Evolutionary conservation across 2,888 invertebrate species (phyloP).

Genomic region (Thera obeliscata): DNA sequence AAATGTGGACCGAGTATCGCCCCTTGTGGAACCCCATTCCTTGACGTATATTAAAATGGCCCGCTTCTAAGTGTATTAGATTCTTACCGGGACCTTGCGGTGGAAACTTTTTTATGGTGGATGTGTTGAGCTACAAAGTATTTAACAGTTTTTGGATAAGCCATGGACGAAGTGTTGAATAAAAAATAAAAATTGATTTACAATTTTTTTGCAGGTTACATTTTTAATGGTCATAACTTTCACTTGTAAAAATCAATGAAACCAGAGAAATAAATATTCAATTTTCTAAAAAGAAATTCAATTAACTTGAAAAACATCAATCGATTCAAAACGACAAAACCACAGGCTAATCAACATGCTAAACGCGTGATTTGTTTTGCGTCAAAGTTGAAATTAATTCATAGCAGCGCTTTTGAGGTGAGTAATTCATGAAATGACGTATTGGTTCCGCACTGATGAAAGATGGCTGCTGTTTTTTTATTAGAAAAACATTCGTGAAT

Average conservation of each 20-base stretch:
- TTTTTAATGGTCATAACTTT: too few species aligned
- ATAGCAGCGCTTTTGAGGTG: conserved; percentile 51
- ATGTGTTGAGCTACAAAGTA: neutral
- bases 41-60: conserved; percentile 42
- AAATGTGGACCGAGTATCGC: conserved; percentile 48
- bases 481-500: neutral
- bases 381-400: conserved; percentile 79
- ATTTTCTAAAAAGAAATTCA: conserved; percentile 34
- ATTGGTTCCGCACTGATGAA: too few species aligned
- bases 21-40: conserved; percentile 36
- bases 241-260: too few species aligned
- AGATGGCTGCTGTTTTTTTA: neutral
- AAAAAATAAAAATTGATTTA: too few species aligned
- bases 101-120: conserved; percentile 5
- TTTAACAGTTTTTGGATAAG: neutral
- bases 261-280: too few species aligned
- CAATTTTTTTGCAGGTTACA: too few species aligned
- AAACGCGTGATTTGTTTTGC: conserved; percentile 71
- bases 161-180: neutral
- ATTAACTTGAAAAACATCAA: conserved; percentile 47
- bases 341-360: conserved; percentile 71
- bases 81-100: conserved; percentile 40
- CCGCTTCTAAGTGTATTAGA: conserved; percentile 60
- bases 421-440: conserved; percentile 16
- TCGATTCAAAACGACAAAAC: conserved; percentile 57